Conservation (phyloP, 2,113 vertebrate species). For the Pipra filicauda region DNA sequence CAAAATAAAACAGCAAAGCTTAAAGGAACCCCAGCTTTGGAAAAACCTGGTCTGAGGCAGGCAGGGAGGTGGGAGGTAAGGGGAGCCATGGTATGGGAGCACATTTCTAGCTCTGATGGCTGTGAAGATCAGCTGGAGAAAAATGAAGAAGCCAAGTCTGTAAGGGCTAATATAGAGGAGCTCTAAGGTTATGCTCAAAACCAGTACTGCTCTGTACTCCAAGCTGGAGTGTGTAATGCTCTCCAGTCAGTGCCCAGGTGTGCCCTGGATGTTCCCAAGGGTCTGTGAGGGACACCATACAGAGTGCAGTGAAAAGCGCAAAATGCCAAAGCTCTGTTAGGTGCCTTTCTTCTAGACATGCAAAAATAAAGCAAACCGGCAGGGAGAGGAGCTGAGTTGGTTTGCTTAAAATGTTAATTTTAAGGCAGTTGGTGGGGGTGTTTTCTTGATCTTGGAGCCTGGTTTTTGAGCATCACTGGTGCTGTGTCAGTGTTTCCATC, state of each 20-base stretch:
- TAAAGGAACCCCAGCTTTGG: not conserved
- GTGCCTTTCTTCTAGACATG: not conserved
- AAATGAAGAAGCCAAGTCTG: not conserved
- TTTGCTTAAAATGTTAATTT: not conserved
- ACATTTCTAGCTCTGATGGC: not conserved
- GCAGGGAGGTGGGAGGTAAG: not conserved
- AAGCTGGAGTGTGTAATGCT: accelerated
- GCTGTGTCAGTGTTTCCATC: not conserved
- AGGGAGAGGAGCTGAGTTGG: not conserved
- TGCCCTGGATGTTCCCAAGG: not conserved
- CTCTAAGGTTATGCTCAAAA: not conserved
- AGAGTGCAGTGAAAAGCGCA: not conserved
- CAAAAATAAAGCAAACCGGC: not conserved
- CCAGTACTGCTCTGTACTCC: accelerated
- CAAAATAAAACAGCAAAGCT: conserved; percentile 16
- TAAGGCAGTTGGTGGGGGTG: not conserved
- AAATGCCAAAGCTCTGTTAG: not conserved
- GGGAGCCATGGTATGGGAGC: not conserved
- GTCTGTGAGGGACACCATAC: accelerated
- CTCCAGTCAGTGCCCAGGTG: not conserved
- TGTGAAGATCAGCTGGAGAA: not conserved
- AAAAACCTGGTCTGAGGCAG: not conserved
- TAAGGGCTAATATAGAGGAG: not conserved
- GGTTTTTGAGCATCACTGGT: not conserved
- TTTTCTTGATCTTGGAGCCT: not conserved